Evolutionary conservation across 1,140 invertebrate species (phyloP), one percentile per base, ranked within the genome.

Genomic region (Paramacrobiotus metropolitanus): DNA sequence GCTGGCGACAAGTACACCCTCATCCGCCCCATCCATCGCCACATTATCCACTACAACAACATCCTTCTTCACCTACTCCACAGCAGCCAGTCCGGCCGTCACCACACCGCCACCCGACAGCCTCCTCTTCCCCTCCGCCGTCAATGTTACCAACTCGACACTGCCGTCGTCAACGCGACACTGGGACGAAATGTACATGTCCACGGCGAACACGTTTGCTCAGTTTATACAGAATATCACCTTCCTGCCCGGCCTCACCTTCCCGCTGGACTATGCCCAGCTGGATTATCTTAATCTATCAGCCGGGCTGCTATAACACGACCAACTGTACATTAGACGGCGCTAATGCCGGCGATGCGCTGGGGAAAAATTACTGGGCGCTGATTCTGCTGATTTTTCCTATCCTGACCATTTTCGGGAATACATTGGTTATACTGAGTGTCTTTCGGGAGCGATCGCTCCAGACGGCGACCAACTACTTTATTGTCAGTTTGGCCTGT

Each of bases 401-500:
- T 28, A 79, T 92, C 68, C 81, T 94, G 62, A 94, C 91, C 1
- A 79, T 96, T 15, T 94, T 96, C 73, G 92, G 91, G 30, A 97
- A 97, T 75, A 83, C 92, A 61, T 79, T 98, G 61, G 92, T 98
- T 62, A 95, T 97, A 65, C 74, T 94, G 66, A 87, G 86, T 67
- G 92, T 98, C 4, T 82, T 83, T 61, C 78, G 86, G 48, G 91
- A 95, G 73, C 77, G 88, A 65, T 81, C 85, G 59, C 73, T 95
- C 48, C 87, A 93, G 70, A 92, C 89, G 3, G 88, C 88, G 62
- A 97, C 92, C 59, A 97, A 97, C 76, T 97, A 95, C 75, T 95
- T 97, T 76, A 96, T 97, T 71, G 89, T 95, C 65, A 93, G 88
- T 64, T 76, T 97, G 66, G 93, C 92, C n/a, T 81, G 96, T 9